These are phyloP conservation scores for Chelmon rostratus DNA, from an alignment of 2,797 vertebrate genomes.

Conservation along the genomic window DNA sequence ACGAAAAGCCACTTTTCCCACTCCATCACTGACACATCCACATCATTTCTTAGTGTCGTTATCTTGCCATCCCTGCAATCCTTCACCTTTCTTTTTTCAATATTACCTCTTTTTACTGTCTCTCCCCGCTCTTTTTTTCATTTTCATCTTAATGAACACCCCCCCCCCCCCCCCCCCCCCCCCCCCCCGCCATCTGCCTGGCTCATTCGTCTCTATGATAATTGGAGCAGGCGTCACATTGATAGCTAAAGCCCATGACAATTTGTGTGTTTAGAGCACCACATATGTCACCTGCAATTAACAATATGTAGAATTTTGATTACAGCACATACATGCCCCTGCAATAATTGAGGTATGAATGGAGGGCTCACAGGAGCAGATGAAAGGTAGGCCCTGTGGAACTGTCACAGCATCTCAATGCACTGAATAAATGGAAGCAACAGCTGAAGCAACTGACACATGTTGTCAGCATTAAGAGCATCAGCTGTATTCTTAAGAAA, in stretches of 20 bases:
- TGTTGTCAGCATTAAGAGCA: constrained; percentile 23
- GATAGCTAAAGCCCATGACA: constrained; percentile 60
- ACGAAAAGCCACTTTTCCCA: constrained; percentile 47
- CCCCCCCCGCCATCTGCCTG: constrained; percentile 19
- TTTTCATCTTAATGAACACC: constrained; percentile 37
- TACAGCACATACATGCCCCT: constrained; percentile 34
- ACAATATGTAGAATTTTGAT: constrained; percentile 57
- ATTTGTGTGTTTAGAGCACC: constrained; percentile 52
- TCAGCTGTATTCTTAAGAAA: constrained; percentile 1
- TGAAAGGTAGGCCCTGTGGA: constrained; percentile 51
- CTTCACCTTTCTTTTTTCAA: constrained; percentile 20
- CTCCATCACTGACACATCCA: constrained; percentile 14
- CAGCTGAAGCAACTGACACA: constrained; percentile 10
- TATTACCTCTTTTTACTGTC: constrained; percentile 18
- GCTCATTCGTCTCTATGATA: constrained; percentile 64
- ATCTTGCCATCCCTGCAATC: constrained; percentile 30
- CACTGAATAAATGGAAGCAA: constrained; percentile 34
- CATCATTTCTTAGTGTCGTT: constrained; percentile 32
- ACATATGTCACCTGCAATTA: constrained; percentile 64
- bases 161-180: neutral
- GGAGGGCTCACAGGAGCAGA: constrained; percentile 48
- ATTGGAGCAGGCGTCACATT: constrained; percentile 55
- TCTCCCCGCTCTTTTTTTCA: neutral
- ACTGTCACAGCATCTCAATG: constrained; percentile 33
- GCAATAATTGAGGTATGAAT: constrained; percentile 34